phyloP scores from a whole-genome alignment of 1,140 invertebrate species.

The Heliconius himera region DNA sequence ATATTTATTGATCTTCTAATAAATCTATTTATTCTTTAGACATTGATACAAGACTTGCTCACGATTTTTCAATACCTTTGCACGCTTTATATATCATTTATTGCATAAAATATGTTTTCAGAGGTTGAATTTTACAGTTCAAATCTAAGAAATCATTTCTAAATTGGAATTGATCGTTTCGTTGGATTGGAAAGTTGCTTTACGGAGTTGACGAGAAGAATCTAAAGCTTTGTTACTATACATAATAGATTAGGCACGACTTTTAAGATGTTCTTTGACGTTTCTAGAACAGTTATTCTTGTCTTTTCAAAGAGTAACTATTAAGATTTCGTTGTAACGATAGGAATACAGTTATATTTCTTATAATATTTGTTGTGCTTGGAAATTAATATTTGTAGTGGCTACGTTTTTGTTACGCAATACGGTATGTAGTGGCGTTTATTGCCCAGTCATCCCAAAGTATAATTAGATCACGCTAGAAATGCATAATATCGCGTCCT shows the following conservation, averaged over 20 bases:
- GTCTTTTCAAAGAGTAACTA: conserved; percentile 43
- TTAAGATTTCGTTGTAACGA: conserved; percentile 37
- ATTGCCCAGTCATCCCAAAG: conserved; percentile 35
- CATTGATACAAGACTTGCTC: too few relatives aligned
- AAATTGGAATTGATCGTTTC: conserved; percentile 29
- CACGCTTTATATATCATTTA: background rate
- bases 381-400: background rate
- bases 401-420: background rate
- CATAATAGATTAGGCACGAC: conserved; percentile 50
- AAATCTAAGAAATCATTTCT: conserved; percentile 19
- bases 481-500: conserved; percentile 57
- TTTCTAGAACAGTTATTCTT: conserved; percentile 51
- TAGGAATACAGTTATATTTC: conserved; percentile 9
- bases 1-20: too few relatives aligned
- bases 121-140: conserved; percentile 15
- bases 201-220: conserved; percentile 47
- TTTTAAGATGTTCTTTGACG: conserved; percentile 52
- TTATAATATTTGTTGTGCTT: conserved; percentile 6
- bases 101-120: background rate
- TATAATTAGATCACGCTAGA: conserved; percentile 52
- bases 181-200: conserved; percentile 48
- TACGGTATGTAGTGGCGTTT: conserved; percentile 9
- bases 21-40: too few relatives aligned
- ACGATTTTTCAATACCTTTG: background rate
- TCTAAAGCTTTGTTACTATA: conserved; percentile 48